These are phyloP conservation scores for Steinernema hermaphroditum DNA, from an alignment of 2,888 invertebrate genomes.

Conservation along the genomic window DNA sequence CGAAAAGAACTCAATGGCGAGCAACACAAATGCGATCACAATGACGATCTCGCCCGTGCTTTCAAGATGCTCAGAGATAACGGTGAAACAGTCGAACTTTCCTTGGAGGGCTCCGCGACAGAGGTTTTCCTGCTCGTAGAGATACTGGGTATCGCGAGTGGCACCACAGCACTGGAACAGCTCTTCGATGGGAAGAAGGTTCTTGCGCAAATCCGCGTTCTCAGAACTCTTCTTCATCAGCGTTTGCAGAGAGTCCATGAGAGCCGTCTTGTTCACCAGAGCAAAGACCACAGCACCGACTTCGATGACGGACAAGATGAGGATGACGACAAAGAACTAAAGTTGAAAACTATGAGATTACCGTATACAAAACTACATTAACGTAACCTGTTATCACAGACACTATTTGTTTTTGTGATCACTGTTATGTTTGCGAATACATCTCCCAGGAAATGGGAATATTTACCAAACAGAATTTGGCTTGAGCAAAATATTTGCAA, in stretches of 20 bases:
- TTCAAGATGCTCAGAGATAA: conserved; percentile 51
- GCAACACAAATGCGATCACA: conserved; percentile 41
- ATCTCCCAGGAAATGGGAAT: too few species aligned
- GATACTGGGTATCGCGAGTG: conserved; percentile 47
- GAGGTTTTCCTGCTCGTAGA: conserved; percentile 47
- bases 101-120: conserved; percentile 38
- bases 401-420: too few species aligned
- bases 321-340: conserved; percentile 60
- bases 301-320: conserved; percentile 57
- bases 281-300: conserved; percentile 56
- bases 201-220: conserved; percentile 44
- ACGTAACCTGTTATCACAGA: too few species aligned
- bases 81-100: conserved; percentile 57
- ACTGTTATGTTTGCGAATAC: too few species aligned
- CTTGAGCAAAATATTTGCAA: too few species aligned
- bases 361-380: too few species aligned
- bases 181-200: conserved; percentile 60
- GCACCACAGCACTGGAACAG: conserved; percentile 63
- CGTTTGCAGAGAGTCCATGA: conserved; percentile 51
- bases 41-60: conserved; percentile 48
- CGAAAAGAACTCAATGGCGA: conserved; percentile 53
- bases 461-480: too few species aligned
- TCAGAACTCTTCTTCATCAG: conserved; percentile 51
- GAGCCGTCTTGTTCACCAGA: conserved; percentile 53
- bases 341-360: conserved; percentile 31